Evolutionary conservation across 2,888 invertebrate genomes (phyloP).

Genomic region (Aphidoletes aphidimyza): DNA sequence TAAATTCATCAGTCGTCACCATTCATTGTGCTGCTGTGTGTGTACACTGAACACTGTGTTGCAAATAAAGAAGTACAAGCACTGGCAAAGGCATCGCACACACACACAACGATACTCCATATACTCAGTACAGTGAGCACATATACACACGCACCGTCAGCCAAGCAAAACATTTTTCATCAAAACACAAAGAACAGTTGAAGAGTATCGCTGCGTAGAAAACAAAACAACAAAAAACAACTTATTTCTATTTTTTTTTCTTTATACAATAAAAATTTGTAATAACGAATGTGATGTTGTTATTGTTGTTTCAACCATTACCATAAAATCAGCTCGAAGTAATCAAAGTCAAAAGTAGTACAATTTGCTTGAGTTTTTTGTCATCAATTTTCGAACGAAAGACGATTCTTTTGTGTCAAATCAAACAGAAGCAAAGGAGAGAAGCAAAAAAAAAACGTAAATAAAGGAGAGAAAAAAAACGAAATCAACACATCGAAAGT

Average conservation of each 20-base stretch:
- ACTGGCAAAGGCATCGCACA: not conserved
- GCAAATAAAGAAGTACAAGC: too few relatives aligned
- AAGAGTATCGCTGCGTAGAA: conserved; percentile 55
- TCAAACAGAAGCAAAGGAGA: too few relatives aligned
- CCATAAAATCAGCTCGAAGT: not conserved
- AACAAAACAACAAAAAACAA: conserved; percentile 52
- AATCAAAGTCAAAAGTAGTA: not conserved
- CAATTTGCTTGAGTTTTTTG: not conserved
- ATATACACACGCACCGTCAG: not conserved
- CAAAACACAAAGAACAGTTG: conserved; percentile 53
- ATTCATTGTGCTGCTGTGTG: too few relatives aligned
- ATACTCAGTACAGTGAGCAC: not conserved
- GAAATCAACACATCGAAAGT: too few relatives aligned
- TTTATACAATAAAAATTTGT: not conserved
- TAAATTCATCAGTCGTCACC: too few relatives aligned
- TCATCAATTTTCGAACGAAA: not conserved
- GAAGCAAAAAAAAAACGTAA: not conserved
- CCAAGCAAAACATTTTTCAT: conserved; percentile 53
- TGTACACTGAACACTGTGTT: too few relatives aligned
- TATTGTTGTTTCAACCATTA: conserved; percentile 24
- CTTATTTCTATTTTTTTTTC: conserved; percentile 48
- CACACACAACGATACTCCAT: not conserved
- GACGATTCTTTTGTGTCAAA: not conserved
- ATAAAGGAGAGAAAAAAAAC: not conserved
- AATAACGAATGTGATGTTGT: conserved; percentile 18